Conservation (phyloP, 1,140 invertebrate genomes). For the Ditylenchus dipsaci region DNA sequence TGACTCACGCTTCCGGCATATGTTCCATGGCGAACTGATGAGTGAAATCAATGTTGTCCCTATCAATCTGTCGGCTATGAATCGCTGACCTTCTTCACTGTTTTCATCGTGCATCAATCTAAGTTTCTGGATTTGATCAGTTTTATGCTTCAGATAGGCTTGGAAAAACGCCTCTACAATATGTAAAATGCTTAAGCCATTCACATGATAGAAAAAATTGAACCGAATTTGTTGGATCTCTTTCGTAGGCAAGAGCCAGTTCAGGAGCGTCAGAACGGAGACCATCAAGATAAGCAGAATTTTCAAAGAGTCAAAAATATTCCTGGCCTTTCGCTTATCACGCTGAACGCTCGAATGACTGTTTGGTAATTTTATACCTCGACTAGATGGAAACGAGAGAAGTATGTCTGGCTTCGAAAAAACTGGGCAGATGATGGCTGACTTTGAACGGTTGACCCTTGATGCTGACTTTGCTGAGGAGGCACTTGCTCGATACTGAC, state of each 20-base stretch:
- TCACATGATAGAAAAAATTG: constrained; percentile 6
- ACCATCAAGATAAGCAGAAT: constrained; percentile 11
- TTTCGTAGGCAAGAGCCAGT: constrained; percentile 21
- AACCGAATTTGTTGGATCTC: constrained; percentile 23
- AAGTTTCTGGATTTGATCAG: constrained; percentile 3
- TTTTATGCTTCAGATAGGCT: constrained; percentile 17
- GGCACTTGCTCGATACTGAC: neutral
- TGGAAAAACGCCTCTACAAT: constrained; percentile 16
- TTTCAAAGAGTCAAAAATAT: constrained; percentile 12
- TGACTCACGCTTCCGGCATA: constrained; percentile 23
- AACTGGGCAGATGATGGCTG: neutral
- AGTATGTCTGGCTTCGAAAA: neutral
- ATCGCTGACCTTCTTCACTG: constrained; percentile 31
- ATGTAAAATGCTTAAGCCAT: too few relatives aligned
- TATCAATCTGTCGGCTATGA: constrained; percentile 23
- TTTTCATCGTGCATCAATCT: constrained; percentile 28
- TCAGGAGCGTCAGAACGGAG: constrained; percentile 15
- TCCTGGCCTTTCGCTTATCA: neutral
- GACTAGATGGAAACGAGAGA: constrained; percentile 18
- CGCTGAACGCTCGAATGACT: neutral
- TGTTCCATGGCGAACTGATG: constrained; percentile 32
- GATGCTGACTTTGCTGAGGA: neutral
- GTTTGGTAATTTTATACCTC: constrained; percentile 21
- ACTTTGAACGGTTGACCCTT: too few relatives aligned
- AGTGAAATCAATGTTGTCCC: constrained; percentile 27